Percentiles rank a stretch among this genome's conserved stretches.
These are phyloP conservation scores for Ruditapes philippinarum DNA, from an alignment of 1,140 invertebrate genomes.

Conservation along the genomic window DNA sequence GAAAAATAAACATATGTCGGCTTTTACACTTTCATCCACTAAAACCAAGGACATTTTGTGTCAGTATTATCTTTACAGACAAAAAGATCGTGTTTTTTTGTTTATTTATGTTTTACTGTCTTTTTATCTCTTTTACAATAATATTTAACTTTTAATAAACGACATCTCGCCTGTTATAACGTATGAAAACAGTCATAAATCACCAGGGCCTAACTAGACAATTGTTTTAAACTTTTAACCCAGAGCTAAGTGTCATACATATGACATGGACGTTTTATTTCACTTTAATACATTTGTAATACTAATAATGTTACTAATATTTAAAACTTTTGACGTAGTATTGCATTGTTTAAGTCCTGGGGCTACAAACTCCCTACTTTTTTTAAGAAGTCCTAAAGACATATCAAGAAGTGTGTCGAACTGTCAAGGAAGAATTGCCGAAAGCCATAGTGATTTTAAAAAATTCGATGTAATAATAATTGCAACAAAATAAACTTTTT, in stretches of 20 bases:
- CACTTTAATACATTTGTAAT: slow-evolving; percentile 53
- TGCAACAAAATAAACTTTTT: too few relatives aligned
- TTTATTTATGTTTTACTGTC: too few relatives aligned
- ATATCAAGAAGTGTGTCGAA: slow-evolving; percentile 11
- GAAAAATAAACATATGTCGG: too few relatives aligned
- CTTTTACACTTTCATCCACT: too few relatives aligned
- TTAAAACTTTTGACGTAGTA: slow-evolving; percentile 37
- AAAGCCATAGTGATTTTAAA: too few relatives aligned
- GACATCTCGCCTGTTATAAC: background rate
- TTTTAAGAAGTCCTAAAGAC: background rate
- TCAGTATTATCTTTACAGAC: too few relatives aligned
- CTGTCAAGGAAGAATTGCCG: slow-evolving; percentile 13
- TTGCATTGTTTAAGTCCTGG: background rate
- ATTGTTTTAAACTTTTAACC: slow-evolving; percentile 9
- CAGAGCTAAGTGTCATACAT: slow-evolving; percentile 39
- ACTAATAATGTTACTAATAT: slow-evolving; percentile 29
- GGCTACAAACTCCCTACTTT: background rate
- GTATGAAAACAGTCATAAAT: slow-evolving; percentile 21
- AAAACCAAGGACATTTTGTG: too few relatives aligned
- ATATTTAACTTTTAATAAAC: too few relatives aligned
- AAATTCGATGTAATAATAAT: too few relatives aligned
- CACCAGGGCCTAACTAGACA: background rate
- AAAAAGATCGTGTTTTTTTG: too few relatives aligned
- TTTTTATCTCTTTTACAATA: too few relatives aligned
- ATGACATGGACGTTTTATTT: slow-evolving; percentile 60